Base-by-base conservation (phyloP, 2,797 vertebrate species). In the Pampus argenteus region DNA sequence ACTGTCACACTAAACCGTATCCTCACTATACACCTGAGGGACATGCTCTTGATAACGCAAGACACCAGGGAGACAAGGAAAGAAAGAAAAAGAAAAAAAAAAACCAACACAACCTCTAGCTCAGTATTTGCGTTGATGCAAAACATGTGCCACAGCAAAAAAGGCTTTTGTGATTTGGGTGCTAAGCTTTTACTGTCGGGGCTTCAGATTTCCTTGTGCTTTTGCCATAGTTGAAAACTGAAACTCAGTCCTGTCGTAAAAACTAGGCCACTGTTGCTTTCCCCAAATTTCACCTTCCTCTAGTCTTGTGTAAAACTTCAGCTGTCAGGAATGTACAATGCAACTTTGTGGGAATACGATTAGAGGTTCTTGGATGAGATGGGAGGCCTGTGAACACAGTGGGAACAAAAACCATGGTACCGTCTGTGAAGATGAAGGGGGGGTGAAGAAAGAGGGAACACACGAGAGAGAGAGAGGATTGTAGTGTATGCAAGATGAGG, bases 231-330 rank as follows among this genome's bases (percentile, higher is more conserved):
- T 85, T 91, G 76, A 86, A 86, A 73, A 22, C 26, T 67, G 28
- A 65, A 66, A 87, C 64, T 65, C 58, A 74, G 45, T 50, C 69
- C 74, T 54, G 61, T 71, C 58, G 54, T 59, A 61, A 78, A 85
- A 93, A 88, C 79, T 88, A 86, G 87, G 83, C 57, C 81, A 85
- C 63, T 52, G 61, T 74, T 86, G 20, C 79, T 74, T 84, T 52
- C n/a, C 31, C 48, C 48, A 76, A 75, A 79, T 62, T 52, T n/a
- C 34, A 66, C 69, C 69, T 69, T 56, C 34, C 57, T 76, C 26
- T 66, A 38, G 38, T 23, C 47, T 58, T 75, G 45, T 76, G 49
- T 58, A 69, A 86, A 86, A 81, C 74, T 69, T 77, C 56, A 71
- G 74, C 84, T 86, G 84, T 84, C 86, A 83, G 74, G 68, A 80